Base-by-base conservation (phyloP, 2,888 invertebrate species). In the Oeneis ivallda region DNA sequence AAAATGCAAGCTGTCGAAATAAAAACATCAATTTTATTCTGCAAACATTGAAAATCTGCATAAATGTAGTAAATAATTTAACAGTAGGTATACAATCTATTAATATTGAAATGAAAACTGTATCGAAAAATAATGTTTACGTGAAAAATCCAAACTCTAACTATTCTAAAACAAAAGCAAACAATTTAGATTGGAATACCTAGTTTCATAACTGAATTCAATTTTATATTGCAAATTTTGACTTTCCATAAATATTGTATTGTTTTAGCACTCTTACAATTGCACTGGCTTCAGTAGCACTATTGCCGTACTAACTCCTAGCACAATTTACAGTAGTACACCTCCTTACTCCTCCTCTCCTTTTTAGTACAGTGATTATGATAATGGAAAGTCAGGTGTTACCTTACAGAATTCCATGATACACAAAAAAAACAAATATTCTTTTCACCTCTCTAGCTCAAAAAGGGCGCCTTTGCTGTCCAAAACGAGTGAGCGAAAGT, bases 161-260 rank as follows among this genome's bases (percentile, higher is more conserved):
- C 41, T 19, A 8, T 13, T n/a, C 26, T 52, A 56, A 56, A 41
- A 56, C 39, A 56, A 56, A 56, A 56, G 41, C 56, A 56, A 56
- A 39, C 56, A 56, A 56, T 56, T 56, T 41, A 41, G 41, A 41
- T 56, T 56, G 39, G 13, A 56, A 56, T 56, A n/a, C n/a, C n/a
- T n/a, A 41, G 39, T 56, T 56, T 41, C 13, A 41, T 56, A 41
- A 41, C 41, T 13, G 19, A 56, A 56, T 39, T 39, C 37, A 54
- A 54, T 56, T 56, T 39, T 17, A 41, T 41, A 41, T 19, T 19
- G 39, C 11, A 39, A 56, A 19, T 41, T 56, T 3, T 41, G 39
- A 13, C 13, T 41, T 41, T 56, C 19, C 10, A 13, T 56, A 39
- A 56, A 56, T 41, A 41, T 41, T 41, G 41, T 17, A 19, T 41